Base-by-base conservation (phyloP, 2,797 vertebrate genomes). In the Chelon auratus region DNA sequence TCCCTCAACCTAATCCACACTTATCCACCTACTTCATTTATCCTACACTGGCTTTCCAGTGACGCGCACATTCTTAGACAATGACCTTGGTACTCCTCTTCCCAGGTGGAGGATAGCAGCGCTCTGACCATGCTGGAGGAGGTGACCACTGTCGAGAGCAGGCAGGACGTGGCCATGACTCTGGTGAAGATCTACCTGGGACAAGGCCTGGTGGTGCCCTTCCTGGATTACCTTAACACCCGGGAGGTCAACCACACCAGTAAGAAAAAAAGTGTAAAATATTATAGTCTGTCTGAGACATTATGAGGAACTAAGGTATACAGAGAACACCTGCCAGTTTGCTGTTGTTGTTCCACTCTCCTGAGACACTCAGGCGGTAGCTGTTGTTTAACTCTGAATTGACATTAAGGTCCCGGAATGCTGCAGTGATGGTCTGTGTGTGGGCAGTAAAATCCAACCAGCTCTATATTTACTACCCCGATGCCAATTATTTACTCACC, bases 121-220 rank as follows among this genome's bases (percentile, higher is more conserved):
- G 90, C 96, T 2, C 82, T 98, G 87, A 95, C 94, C 10, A 77
- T 98, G 91, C 89, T 98, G 91, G 97, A 98, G 90, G 95, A 97
- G 74, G 91, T 96, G 81, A 96, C 94, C 59, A 95, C 84, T 0
- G 95, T 95, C 1, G 97, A 99, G 86, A 97, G 96, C 85, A 92
- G 94, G 1, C 96, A 97, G 88, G 96, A 98, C 0, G 94, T 97
- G 8, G 96, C 97, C 47, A 96, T 96, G 92, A 97, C 95, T 20
- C 83, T 98, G 84, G 96, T 98, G 91, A 97, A 96, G 92, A 95
- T 97, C 73, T 98, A 97, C 81, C 90, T 96, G 40, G 95, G 95
- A 24, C 95, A 95, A 79, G 97, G 96, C 4, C 92, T 96, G 82
- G 94, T 95, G 0, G 94, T 96, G 70, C 94, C 96, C 0, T 95